A percentile compares a stretch with the other conserved stretches of the same genome.
Conservation (phyloP, 64 coral and sea anemone species). For the Acropora yongei region DNA sequence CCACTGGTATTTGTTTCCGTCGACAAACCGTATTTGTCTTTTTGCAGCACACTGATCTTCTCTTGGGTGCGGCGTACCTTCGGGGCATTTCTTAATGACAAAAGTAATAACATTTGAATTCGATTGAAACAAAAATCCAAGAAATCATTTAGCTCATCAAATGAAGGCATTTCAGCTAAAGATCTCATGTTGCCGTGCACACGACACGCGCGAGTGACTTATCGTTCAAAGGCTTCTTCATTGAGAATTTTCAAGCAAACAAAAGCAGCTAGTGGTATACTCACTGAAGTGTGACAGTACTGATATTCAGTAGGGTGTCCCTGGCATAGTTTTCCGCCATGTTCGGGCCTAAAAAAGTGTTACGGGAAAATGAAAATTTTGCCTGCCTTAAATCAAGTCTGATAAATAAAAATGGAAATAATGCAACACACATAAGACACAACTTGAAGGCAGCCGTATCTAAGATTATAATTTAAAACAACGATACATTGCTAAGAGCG, state of each 20-base stretch:
- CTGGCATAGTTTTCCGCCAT: constrained; percentile 46
- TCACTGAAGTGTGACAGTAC: constrained; percentile 32
- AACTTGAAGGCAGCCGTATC: not conserved
- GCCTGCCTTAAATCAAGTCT: not conserved
- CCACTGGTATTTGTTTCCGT: constrained; percentile 43
- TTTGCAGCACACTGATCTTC: constrained; percentile 19
- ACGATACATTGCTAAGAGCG: too few species aligned
- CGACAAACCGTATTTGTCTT: not conserved
- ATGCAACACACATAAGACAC: not conserved
- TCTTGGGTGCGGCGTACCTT: not conserved
- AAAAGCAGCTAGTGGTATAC: not conserved
- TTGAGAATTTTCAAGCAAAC: too few species aligned
- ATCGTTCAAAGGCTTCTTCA: too few species aligned
- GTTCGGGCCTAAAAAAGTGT: constrained; percentile 11
- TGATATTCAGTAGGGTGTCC: constrained; percentile 27
- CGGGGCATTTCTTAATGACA: constrained; percentile 44
- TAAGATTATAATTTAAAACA: too few species aligned
- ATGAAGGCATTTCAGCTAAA: too few species aligned
- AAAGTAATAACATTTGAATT: not conserved
- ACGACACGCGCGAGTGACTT: too few species aligned
- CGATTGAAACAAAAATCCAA: not conserved
- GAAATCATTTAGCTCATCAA: too few species aligned
- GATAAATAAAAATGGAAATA: not conserved
- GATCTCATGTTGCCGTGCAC: too few species aligned
- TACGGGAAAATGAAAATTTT: not conserved